phyloP scores from a whole-genome alignment of 2,113 vertebrate species.

The Protomyctophum bolini region DNA sequence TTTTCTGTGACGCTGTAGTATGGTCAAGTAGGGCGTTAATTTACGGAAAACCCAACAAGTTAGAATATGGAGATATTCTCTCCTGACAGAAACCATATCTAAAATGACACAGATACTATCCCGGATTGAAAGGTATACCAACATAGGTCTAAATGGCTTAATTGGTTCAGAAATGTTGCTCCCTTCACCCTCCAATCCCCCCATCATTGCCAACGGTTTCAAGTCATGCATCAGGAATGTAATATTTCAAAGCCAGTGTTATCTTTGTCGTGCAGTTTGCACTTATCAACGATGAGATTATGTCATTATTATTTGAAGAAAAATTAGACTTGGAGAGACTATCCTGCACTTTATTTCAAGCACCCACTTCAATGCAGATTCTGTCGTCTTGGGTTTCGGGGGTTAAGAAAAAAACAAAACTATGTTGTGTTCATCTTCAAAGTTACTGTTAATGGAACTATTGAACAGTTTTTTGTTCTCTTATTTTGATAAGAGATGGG shows the following conservation, averaged over 20 bases:
- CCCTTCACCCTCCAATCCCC: no score
- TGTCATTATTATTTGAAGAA: constrained; percentile 16
- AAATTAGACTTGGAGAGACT: constrained; percentile 36
- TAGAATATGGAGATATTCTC: no score
- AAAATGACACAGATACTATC: background rate
- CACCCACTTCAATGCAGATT: constrained; percentile 35
- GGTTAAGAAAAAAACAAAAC: constrained; percentile 6
- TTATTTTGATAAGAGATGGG: constrained; percentile 21
- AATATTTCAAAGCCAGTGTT: constrained; percentile 26
- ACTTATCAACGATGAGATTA: constrained; percentile 52
- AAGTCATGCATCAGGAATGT: constrained; percentile 60
- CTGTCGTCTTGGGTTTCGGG: constrained; percentile 15
- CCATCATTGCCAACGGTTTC: constrained; percentile 5
- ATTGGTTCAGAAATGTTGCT: no score
- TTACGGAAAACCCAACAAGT: no score
- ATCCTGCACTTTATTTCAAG: constrained; percentile 71
- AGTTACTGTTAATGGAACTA: background rate
- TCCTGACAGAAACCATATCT: no score
- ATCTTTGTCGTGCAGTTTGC: constrained; percentile 30
- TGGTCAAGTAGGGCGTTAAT: no score
- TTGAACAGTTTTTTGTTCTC: constrained; percentile 1
- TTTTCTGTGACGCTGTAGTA: no score
- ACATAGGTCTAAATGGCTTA: no score
- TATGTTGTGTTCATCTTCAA: constrained; percentile 16
- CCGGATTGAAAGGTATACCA: background rate